A percentile compares a stretch with the other conserved stretches of the same genome.
These are phyloP conservation scores for Temnothorax ravouxi DNA, from an alignment of 2,888 invertebrate species.

Conservation along the genomic window DNA sequence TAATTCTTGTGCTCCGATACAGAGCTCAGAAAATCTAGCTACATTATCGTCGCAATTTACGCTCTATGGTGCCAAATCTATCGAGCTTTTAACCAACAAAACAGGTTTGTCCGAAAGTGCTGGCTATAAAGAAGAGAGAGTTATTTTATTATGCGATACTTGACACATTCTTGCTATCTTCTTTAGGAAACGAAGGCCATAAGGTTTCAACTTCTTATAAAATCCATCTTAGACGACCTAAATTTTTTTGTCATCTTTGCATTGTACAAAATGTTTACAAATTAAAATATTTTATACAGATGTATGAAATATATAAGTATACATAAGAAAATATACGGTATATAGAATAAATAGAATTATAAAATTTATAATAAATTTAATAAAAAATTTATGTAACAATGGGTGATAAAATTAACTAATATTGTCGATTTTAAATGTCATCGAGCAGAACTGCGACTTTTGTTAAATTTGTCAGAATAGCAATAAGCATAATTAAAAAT, in stretches of 20 bases:
- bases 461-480: not conserved
- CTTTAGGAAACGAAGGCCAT: not conserved
- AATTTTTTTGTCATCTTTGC: not conserved
- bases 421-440: not conserved
- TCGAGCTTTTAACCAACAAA: not conserved
- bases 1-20: not conserved
- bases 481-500: not conserved
- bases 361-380: not conserved
- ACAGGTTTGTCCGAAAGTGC: not conserved
- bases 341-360: not conserved
- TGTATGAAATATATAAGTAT: not conserved
- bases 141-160: not conserved
- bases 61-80: not conserved
- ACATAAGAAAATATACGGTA: not conserved
- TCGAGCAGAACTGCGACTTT: not conserved
- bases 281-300: not conserved
- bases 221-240: not conserved
- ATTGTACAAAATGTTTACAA: not conserved
- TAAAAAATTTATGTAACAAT: not conserved
- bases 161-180: not conserved
- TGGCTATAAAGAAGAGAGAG: not conserved
- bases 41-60: not conserved
- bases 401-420: not conserved
- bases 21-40: not conserved
- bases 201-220: not conserved